Evolutionary conservation across 2,888 invertebrate genomes (phyloP).

Genomic region (Apamea sordens): DNA sequence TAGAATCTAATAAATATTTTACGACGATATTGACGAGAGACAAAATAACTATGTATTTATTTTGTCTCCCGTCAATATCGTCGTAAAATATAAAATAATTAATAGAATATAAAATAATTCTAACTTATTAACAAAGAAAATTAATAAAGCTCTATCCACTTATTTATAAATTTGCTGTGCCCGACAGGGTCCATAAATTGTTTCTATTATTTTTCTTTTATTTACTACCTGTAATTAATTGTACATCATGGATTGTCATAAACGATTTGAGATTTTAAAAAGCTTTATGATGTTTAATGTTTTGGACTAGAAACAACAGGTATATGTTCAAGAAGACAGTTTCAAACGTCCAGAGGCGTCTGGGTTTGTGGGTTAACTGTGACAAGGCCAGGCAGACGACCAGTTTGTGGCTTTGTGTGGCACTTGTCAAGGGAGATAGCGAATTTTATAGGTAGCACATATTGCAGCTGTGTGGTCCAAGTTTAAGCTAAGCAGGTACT

Average conservation of each 20-base stretch:
- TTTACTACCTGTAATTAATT: too few relatives aligned
- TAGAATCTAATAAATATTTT: too few relatives aligned
- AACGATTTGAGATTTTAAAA: neutral
- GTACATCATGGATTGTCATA: too few relatives aligned
- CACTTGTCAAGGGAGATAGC: constrained; percentile 37
- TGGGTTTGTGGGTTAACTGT: constrained; percentile 73
- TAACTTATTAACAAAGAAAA: too few relatives aligned
- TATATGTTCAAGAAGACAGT: constrained; percentile 42
- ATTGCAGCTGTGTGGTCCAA: neutral
- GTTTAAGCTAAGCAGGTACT: too few relatives aligned
- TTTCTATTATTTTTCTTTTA: too few relatives aligned
- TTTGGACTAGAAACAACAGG: constrained; percentile 47
- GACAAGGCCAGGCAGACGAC: constrained; percentile 70
- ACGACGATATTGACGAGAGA: constrained; percentile 7
- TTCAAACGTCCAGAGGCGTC: constrained; percentile 53
- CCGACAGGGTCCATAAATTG: too few relatives aligned
- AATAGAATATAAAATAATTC: too few relatives aligned
- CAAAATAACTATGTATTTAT: neutral
- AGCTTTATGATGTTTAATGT: constrained; percentile 2
- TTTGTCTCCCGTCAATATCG: too few relatives aligned
- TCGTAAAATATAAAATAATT: too few relatives aligned
- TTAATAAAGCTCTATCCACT: too few relatives aligned
- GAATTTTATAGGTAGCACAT: constrained; percentile 8
- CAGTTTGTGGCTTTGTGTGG: constrained; percentile 47
- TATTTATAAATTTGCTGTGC: too few relatives aligned